Evolutionary conservation across 2,888 invertebrate species (phyloP).

Genomic region (Eudasyphora cyanicolor): DNA sequence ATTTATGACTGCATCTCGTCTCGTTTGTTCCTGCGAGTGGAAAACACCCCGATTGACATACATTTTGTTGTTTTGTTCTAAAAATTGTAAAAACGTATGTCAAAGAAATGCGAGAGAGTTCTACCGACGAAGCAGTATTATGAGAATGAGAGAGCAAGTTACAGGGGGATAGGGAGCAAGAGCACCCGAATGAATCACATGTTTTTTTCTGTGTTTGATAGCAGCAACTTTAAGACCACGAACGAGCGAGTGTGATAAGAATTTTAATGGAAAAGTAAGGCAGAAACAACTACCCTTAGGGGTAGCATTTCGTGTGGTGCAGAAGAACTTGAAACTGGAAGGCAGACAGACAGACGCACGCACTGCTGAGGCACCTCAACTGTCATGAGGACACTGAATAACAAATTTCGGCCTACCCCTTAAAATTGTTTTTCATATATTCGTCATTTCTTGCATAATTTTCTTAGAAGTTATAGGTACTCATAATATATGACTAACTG

Average conservation of each 20-base stretch:
- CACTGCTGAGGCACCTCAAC: neutral
- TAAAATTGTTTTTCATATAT: no score
- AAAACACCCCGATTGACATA: conserved; percentile 36
- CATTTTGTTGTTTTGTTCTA: conserved; percentile 9
- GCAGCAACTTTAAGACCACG: neutral
- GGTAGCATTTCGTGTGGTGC: neutral
- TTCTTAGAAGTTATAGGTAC: no score
- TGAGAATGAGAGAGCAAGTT: conserved; percentile 7
- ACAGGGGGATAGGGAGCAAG: neutral
- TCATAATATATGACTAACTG: no score
- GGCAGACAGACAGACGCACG: neutral
- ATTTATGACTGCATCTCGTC: neutral
- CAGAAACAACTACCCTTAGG: neutral
- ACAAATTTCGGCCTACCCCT: neutral
- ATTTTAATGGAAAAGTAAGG: neutral
- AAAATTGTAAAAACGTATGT: neutral
- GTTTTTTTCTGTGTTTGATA: conserved; percentile 2
- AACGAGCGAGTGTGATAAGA: conserved; percentile 5
- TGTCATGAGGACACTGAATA: neutral
- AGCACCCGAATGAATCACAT: conserved; percentile 26
- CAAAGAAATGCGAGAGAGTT: neutral
- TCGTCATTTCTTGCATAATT: no score
- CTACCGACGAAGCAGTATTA: no score
- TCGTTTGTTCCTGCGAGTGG: neutral
- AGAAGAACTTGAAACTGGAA: neutral